Conservation (phyloP, 1,140 invertebrate genomes). For the Drosophila pseudoananassae region DNA sequence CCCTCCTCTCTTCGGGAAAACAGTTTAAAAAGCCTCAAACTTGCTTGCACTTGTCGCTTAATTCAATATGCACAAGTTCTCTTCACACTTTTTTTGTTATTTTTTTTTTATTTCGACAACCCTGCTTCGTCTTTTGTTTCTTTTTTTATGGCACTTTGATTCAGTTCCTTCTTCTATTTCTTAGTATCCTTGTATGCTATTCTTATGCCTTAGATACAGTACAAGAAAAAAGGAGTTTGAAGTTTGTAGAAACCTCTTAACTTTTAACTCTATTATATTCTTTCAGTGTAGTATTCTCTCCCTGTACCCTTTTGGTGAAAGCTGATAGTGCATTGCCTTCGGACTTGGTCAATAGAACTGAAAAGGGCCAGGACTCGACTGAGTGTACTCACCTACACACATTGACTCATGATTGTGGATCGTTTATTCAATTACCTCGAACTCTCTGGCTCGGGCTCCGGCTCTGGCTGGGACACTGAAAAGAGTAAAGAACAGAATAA, state of each 20-base stretch:
- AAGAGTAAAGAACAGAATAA: slow-evolving; percentile 5
- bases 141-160: slow-evolving; percentile 47
- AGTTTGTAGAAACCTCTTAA: too few species aligned
- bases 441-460: not conserved
- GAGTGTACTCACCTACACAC: slow-evolving; percentile 35
- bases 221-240: not conserved
- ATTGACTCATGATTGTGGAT: slow-evolving; percentile 46
- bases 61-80: slow-evolving; percentile 76
- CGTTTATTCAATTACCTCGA: slow-evolving; percentile 55
- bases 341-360: slow-evolving; percentile 20
- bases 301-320: slow-evolving; percentile 16
- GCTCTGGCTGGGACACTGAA: slow-evolving; percentile 15
- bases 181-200: not conserved
- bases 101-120: slow-evolving; percentile 14
- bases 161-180: slow-evolving; percentile 4
- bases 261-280: not conserved
- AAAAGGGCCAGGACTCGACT: not conserved
- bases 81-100: slow-evolving; percentile 34
- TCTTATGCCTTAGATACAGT: not conserved
- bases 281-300: slow-evolving; percentile 2
- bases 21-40: slow-evolving; percentile 80
- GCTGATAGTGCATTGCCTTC: slow-evolving; percentile 25
- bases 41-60: slow-evolving; percentile 77
- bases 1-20: slow-evolving; percentile 52
- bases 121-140: slow-evolving; percentile 55